phyloP scores from a whole-genome alignment of 2,888 invertebrate genomes.

The Ennomos fuscantarius region DNA sequence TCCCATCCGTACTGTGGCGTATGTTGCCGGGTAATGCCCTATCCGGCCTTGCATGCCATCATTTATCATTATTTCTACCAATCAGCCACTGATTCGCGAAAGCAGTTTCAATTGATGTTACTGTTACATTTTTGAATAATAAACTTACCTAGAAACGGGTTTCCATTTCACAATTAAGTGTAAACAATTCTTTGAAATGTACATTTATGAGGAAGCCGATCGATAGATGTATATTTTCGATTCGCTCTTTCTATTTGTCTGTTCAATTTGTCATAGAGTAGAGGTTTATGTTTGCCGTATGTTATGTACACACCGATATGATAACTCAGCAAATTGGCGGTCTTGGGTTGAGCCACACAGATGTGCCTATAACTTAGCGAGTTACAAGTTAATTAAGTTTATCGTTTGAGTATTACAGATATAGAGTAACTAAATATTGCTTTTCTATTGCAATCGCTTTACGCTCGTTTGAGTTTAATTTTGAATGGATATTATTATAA shows the following conservation, averaged over 20 bases:
- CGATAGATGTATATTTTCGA: slow-evolving; percentile 2
- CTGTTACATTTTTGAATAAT: slow-evolving; percentile 13
- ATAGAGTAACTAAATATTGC: slow-evolving; percentile 12
- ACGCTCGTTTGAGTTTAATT: slow-evolving; percentile 15
- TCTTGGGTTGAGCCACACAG: slow-evolving; percentile 17
- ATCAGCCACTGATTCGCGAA: slow-evolving; percentile 9
- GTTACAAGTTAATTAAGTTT: slow-evolving; percentile 14
- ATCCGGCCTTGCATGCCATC: slow-evolving; percentile 37
- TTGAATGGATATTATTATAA: slow-evolving; percentile 23
- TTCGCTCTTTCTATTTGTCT: neutral
- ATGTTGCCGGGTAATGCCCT: slow-evolving; percentile 50
- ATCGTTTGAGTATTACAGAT: neutral
- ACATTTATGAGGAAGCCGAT: neutral
- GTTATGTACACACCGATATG: slow-evolving; percentile 9
- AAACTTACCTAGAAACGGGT: slow-evolving; percentile 6
- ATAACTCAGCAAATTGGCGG: slow-evolving; percentile 18
- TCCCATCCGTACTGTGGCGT: slow-evolving; percentile 56
- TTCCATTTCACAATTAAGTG: neutral
- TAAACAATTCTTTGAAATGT: slow-evolving; percentile 2
- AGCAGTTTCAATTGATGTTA: slow-evolving; percentile 2
- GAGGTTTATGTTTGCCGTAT: neutral
- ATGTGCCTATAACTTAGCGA: slow-evolving; percentile 5
- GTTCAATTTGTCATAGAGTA: slow-evolving; percentile 10
- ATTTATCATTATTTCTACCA: slow-evolving; percentile 18
- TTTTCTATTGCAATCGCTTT: slow-evolving; percentile 15